These are phyloP conservation scores for Porphyrio hochstetteri DNA, from an alignment of 2,113 vertebrate species.

Conservation along the genomic window DNA sequence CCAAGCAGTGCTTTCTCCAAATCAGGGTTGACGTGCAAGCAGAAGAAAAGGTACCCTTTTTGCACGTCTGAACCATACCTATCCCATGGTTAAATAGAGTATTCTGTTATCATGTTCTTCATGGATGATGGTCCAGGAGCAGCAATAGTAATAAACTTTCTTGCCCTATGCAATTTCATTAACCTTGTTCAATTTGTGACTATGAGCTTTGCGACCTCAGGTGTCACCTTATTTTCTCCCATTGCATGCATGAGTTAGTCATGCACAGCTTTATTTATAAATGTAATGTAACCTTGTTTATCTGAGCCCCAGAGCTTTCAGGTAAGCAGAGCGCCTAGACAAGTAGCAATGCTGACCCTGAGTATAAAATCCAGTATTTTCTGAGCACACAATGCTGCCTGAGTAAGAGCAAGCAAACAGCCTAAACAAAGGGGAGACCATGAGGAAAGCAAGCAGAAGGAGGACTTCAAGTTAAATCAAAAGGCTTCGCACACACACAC, in stretches of 20 bases:
- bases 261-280: slow-evolving; percentile 1
- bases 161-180: not conserved
- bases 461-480: not conserved
- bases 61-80: not conserved
- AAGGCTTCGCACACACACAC: not conserved
- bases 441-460: not conserved
- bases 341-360: not conserved
- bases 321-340: not conserved
- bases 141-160: not conserved
- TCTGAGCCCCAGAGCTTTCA: not conserved
- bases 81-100: not conserved
- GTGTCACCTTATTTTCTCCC: not conserved
- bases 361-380: not conserved
- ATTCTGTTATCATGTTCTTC: not conserved
- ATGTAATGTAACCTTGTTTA: not conserved
- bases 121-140: not conserved
- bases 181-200: not conserved
- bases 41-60: not conserved
- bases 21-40: not conserved
- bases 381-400: not conserved
- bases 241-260: not conserved
- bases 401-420: not conserved
- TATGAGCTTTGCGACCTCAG: not conserved
- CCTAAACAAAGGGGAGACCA: not conserved
- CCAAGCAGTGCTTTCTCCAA: not conserved